Percentiles rank a stretch among this genome's conserved stretches.
Evolutionary conservation across 1,140 invertebrate genomes (phyloP).

Genomic region (Danaus melanippus): DNA sequence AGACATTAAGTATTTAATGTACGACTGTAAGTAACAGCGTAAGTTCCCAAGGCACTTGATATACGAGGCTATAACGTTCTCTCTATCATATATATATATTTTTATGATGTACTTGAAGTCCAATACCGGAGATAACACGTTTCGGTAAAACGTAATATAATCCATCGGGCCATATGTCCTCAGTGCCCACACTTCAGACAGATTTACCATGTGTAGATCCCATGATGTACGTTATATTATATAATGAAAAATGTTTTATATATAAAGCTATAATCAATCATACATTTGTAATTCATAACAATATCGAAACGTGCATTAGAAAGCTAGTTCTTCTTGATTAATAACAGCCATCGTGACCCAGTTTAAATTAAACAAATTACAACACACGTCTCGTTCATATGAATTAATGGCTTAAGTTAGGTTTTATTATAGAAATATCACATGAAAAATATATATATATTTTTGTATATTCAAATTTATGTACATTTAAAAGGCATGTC

Average conservation of each 20-base stretch:
- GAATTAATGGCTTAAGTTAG: slow-evolving; percentile 30
- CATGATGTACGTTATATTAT: no score
- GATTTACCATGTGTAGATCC: no score
- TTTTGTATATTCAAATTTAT: no score
- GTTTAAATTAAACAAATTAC: slow-evolving; percentile 35
- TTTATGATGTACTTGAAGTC: slow-evolving; percentile 51
- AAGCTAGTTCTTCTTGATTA: slow-evolving; percentile 38
- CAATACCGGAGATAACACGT: slow-evolving; percentile 55
- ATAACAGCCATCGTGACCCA: slow-evolving; percentile 58
- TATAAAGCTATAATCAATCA: no score
- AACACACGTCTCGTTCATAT: slow-evolving; percentile 42
- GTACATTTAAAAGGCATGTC: neutral
- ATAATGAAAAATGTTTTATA: no score
- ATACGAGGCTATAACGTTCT: slow-evolving; percentile 25
- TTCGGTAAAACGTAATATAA: slow-evolving; percentile 49
- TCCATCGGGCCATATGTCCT: slow-evolving; percentile 45
- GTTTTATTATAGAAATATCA: no score
- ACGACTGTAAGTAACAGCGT: no score
- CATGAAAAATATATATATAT: no score
- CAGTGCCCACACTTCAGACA: slow-evolving; percentile 21
- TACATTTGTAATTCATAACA: slow-evolving; percentile 1
- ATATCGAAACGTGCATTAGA: neutral
- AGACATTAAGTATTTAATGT: no score
- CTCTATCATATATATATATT: slow-evolving; percentile 37
- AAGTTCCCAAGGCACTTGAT: slow-evolving; percentile 49